phyloP scores from a whole-genome alignment of 2,888 invertebrate genomes.

The Physocephala rufipes region DNA sequence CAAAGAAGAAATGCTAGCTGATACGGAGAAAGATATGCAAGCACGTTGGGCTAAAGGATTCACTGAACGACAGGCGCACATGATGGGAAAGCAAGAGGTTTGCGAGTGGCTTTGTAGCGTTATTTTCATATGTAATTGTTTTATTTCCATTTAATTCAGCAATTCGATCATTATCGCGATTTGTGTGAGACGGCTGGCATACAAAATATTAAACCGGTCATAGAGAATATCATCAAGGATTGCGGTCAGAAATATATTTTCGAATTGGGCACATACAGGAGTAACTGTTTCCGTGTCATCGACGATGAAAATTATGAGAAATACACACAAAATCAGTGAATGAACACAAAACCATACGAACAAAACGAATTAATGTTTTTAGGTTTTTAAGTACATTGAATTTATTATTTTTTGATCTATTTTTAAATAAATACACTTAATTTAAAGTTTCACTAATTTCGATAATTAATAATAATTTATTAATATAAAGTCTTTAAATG shows the following conservation, averaged over 20 bases:
- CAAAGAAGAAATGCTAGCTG: conserved; percentile 71
- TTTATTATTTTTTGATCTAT: neutral
- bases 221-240: conserved; percentile 76
- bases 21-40: conserved; percentile 71
- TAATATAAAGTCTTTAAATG: no score
- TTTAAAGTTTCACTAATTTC: no score
- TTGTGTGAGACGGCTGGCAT: conserved; percentile 73
- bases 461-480: no score
- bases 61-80: conserved; percentile 78
- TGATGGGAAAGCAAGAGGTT: conserved; percentile 65
- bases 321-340: conserved; percentile 30
- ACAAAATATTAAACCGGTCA: conserved; percentile 72
- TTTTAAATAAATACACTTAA: neutral
- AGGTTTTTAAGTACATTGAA: neutral
- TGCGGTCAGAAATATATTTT: conserved; percentile 73
- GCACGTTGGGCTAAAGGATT: conserved; percentile 72
- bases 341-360: neutral
- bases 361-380: neutral
- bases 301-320: conserved; percentile 69
- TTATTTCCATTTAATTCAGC: conserved; percentile 54
- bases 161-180: conserved; percentile 76
- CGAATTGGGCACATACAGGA: conserved; percentile 71
- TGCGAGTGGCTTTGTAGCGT: neutral
- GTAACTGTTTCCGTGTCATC: conserved; percentile 72
- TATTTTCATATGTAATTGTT: conserved; percentile 5